Evolutionary conservation across 2,888 invertebrate genomes (phyloP), one percentile per base, ranked within the genome.

Genomic region (Rhopalosiphum nymphaeae): DNA sequence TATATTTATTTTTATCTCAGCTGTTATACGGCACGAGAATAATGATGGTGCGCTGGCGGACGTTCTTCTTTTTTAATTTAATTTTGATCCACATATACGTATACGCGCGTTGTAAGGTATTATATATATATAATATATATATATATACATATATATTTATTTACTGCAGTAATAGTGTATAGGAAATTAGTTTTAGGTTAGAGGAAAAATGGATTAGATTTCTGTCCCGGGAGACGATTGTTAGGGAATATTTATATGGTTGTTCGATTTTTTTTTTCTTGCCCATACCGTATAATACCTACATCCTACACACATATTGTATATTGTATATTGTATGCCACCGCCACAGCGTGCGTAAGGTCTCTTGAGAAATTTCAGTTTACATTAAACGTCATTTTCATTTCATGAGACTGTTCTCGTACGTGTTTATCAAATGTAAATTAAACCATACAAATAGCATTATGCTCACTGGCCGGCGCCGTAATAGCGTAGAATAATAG

Each of bases 211-310:
- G 90, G 89, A 88, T 92, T 91, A 84, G 93, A 61, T 85, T 86
- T 57, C 10, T 42, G 57, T 94, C 93, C 93, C 93, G 61, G 29
- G 93, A 49, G 93, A 94, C 90, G 93, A 94, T 94, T 90, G 90
- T 85, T 21, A 13, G 85, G 42, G 29, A 90, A 89, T 90, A 93
- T 93, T 91, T 85, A 94, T 90, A 57, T 44, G 86, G 85, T 87
- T n/a, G 85, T 93, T 90, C 85, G 53, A 61, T 85, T 56, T 90
- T 67, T 61, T 85, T 90, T 78, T 26, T n/a, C 44, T 53, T 36
- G 36, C 21, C 9, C 61, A 13, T 78, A 78, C 36, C 36, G 36
- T 36, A 61, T 61, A 11, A 16, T 56, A 13, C 56, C 0, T 67
- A 67, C 7, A 7, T 46, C 67, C 10, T 91, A 2, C 4, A 42